Evolutionary conservation across 2,888 invertebrate genomes (phyloP).

Genomic region (Rotaria socialis): DNA sequence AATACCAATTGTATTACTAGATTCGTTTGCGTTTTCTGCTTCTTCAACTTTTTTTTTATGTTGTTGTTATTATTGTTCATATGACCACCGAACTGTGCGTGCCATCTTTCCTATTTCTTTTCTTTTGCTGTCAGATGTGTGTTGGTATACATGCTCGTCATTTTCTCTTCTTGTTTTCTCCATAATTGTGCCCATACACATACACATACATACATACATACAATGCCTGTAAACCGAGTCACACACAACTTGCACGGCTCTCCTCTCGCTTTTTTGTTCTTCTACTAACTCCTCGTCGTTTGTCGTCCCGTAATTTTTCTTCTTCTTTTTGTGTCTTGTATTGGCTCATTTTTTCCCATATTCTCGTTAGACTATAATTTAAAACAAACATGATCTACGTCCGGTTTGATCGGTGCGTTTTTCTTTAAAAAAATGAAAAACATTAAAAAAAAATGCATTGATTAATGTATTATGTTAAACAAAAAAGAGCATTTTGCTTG

Average conservation of each 20-base stretch:
- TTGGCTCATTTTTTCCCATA: background rate
- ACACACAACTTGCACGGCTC: slow-evolving; percentile 12
- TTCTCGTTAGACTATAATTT: slow-evolving; percentile 23
- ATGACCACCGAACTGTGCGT: background rate
- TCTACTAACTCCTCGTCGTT: background rate
- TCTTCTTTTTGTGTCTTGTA: background rate
- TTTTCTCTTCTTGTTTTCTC: slow-evolving; percentile 17
- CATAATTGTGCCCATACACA: background rate
- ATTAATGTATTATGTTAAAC: slow-evolving; percentile 26
- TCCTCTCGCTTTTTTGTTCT: background rate
- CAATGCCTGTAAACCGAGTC: slow-evolving; percentile 15
- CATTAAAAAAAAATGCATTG: slow-evolving; percentile 15
- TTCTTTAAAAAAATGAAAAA: slow-evolving; percentile 30
- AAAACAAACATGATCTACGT: slow-evolving; percentile 29
- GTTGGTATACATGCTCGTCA: slow-evolving; percentile 26
- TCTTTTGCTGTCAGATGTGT: slow-evolving; percentile 20
- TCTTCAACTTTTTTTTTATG: background rate
- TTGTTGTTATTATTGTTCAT: slow-evolving; percentile 18
- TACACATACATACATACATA: background rate
- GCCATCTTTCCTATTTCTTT: slow-evolving; percentile 12
- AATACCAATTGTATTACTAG: slow-evolving; percentile 29
- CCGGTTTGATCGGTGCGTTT: slow-evolving; percentile 26
- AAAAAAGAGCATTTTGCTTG: background rate
- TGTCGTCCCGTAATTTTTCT: slow-evolving; percentile 17
- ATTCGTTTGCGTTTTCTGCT: background rate